Percentiles rank a stretch among this genome's conserved stretches.
These are phyloP conservation scores for Orthonychiurus folsomi DNA, from an alignment of 2,888 invertebrate genomes.

Conservation along the genomic window DNA sequence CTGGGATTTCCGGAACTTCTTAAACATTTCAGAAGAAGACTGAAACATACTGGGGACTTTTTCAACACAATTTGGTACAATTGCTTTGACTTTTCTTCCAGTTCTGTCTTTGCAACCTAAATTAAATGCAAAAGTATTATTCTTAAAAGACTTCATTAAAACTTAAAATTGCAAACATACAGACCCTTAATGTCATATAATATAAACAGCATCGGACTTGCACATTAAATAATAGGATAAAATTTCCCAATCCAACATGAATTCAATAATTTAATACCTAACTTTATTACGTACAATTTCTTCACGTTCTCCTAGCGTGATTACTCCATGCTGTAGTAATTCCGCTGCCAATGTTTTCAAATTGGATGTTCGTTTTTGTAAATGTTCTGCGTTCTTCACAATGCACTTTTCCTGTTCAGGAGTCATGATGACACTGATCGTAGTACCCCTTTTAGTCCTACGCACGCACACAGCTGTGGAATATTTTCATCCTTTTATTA, in stretches of 20 bases:
- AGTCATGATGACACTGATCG: too few species aligned
- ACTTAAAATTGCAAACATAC: not conserved
- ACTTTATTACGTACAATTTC: not conserved
- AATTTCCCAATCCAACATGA: too few species aligned
- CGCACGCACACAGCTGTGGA: too few species aligned
- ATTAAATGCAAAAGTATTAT: not conserved
- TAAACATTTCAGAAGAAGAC: slow-evolving; percentile 1
- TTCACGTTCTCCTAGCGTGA: not conserved
- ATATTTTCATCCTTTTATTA: too few species aligned
- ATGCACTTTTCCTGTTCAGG: slow-evolving; percentile 3
- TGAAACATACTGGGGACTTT: slow-evolving; percentile 4
- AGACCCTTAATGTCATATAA: not conserved
- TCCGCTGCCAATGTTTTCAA: not conserved
- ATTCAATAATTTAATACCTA: too few species aligned
- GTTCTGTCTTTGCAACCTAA: not conserved
- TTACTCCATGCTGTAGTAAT: not conserved
- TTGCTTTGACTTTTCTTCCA: not conserved
- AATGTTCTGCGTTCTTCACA: not conserved
- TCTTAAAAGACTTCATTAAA: not conserved
- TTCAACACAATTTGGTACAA: slow-evolving; percentile 3
- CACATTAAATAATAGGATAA: too few species aligned
- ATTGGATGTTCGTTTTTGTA: slow-evolving; percentile 1
- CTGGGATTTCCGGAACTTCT: not conserved
- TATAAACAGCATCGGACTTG: too few species aligned
- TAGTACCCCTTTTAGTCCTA: too few species aligned